Base-by-base conservation (phyloP, 37 sponge, comb jelly and placozoan genomes). In the Halichondria panicea region DNA sequence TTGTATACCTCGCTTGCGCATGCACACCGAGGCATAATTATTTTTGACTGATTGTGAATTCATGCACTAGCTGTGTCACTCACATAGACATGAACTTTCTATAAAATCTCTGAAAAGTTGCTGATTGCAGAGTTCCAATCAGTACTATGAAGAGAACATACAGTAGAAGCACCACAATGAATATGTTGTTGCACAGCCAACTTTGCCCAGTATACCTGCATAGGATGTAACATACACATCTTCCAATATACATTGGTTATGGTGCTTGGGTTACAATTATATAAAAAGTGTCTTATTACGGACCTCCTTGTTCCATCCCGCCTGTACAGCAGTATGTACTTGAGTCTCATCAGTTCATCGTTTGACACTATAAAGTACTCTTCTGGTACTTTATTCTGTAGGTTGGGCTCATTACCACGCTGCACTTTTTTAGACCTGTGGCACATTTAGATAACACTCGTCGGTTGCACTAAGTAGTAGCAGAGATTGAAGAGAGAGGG, bases 321-420 rank as follows among this genome's bases (percentile, higher is more conserved):
- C 6, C 56, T 87, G 68, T 84, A 93, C 35, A 93, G 63, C 18
- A 93, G 54, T 11, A 93, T 53, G 48, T 89, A 84, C 40, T 81
- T 88, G 27, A 93, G 59, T 18, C 84, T 37, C 4, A 93, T 43
- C 13, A 68, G 70, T 12, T 88, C 82, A 65, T 93, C 78, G 65
- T 93, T 93, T 8, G 62, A 37, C 0, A 93, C 89, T 24, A 93
- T 68, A 60, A 74, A 93, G 74, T 93, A 93, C 31, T 84, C 76
- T 0, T 93, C 90, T 60, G 93, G 93, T 1, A 93, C 60, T 0
- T 71, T 43, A 39, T 75, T 75, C 68, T 55, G 74, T 36, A 75
- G 15, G 72, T 40, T 81, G 58, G 78, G 87, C 38, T 80, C 87
- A 12, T 75, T 74, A 27, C 74, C 80, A 1, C 30, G 43, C 53